Evolutionary conservation across 2,113 vertebrate genomes (phyloP).

Genomic region (Otolemur garnettii): DNA sequence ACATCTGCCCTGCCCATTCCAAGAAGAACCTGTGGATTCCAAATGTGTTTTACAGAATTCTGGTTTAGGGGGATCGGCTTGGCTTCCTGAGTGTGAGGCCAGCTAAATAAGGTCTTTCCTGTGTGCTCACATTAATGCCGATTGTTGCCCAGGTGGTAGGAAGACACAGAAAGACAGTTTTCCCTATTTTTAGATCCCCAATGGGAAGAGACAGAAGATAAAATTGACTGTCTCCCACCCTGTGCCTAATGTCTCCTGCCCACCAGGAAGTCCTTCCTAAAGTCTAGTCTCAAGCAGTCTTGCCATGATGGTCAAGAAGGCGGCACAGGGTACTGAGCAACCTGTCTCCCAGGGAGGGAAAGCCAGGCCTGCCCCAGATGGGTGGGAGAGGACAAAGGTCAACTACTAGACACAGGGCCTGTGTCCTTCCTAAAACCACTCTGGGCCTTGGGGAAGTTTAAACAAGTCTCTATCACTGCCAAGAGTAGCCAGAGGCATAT

Average conservation of each 20-base stretch:
- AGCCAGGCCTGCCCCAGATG: not conserved
- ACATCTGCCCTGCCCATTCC: not conserved
- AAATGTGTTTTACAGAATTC: not conserved
- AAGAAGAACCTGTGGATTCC: not conserved
- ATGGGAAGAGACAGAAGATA: not conserved
- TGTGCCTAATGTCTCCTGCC: not conserved
- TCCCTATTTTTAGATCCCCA: not conserved
- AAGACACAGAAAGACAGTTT: not conserved
- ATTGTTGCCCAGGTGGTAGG: not conserved
- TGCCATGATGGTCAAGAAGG: not conserved
- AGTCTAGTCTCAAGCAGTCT: not conserved
- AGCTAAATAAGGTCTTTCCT: not conserved
- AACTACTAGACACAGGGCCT: not conserved
- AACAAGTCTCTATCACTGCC: not conserved
- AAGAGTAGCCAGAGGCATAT: not conserved
- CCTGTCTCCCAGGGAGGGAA: not conserved
- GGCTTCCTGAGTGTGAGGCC: not conserved
- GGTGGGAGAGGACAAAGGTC: not conserved
- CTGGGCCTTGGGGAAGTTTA: not conserved
- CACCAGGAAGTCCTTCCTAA: not conserved
- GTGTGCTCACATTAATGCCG: not conserved
- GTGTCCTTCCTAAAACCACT: not conserved
- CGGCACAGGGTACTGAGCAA: rapidly evolving
- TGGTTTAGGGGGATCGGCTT: not conserved
- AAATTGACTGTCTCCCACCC: not conserved